These are phyloP conservation scores for Seira sanloemensis DNA, from an alignment of 2,888 invertebrate species.

Conservation along the genomic window DNA sequence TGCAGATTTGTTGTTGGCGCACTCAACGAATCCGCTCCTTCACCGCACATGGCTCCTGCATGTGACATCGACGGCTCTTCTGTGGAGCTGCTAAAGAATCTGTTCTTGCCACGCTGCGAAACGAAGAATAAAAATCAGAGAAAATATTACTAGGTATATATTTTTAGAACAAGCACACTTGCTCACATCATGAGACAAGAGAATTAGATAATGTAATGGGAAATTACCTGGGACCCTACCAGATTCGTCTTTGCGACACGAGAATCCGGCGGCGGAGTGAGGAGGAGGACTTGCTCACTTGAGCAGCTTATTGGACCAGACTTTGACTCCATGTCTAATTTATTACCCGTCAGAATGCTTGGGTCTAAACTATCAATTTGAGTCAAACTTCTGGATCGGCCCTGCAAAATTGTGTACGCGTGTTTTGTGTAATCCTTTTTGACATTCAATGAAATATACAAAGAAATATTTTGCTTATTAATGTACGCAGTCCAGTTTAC, in stretches of 20 bases:
- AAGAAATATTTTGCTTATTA: constrained; percentile 1
- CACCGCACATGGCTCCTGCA: constrained; percentile 72
- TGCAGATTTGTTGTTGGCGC: constrained; percentile 59
- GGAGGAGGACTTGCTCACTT: constrained; percentile 71
- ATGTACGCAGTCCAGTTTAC: no score
- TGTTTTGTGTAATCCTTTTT: no score
- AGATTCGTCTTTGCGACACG: constrained; percentile 78
- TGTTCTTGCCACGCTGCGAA: constrained; percentile 74
- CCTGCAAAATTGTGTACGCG: constrained; percentile 77
- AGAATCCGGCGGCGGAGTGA: constrained; percentile 67
- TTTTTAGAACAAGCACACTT: no score
- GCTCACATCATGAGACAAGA: no score
- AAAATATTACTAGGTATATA: no score
- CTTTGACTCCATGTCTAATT: constrained; percentile 73
- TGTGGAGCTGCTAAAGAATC: constrained; percentile 78
- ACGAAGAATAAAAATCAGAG: neutral
- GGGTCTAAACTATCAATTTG: constrained; percentile 83
- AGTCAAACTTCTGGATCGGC: constrained; percentile 84
- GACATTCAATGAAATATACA: no score
- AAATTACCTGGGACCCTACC: constrained; percentile 80
- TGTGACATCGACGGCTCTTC: constrained; percentile 77
- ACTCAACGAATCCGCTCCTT: constrained; percentile 58
- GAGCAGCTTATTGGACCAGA: constrained; percentile 73
- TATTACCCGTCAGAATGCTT: constrained; percentile 74
- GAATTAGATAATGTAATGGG: no score